Conservation (phyloP, 2,797 vertebrate genomes). For the Gymnoscopelus microlampas region DNA sequence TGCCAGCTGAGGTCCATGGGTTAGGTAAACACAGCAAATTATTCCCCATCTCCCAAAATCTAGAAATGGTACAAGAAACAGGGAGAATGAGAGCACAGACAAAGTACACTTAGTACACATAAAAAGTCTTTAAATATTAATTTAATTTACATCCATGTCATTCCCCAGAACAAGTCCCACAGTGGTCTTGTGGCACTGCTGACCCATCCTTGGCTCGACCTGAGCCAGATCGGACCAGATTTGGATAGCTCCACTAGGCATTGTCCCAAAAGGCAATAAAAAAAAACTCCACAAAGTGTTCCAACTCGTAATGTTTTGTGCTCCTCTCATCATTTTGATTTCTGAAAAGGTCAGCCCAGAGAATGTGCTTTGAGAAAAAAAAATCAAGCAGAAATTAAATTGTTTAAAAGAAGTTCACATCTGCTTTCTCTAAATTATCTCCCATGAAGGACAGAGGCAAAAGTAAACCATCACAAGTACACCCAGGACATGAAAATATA, state of each 20-base stretch:
- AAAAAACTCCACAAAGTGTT: conserved; percentile 45
- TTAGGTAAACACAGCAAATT: conserved; percentile 59
- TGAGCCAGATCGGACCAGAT: conserved; percentile 31
- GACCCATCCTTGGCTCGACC: conserved; percentile 37
- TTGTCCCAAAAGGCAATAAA: conserved; percentile 66
- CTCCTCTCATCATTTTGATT: conserved; percentile 41
- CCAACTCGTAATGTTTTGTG: conserved; percentile 32
- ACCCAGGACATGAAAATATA: conserved; percentile 86
- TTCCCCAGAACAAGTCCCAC: conserved; percentile 47
- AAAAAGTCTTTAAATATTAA: conserved; percentile 68
- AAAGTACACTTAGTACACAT: conserved; percentile 63
- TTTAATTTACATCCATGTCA: conserved; percentile 80
- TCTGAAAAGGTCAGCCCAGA: conserved; percentile 62
- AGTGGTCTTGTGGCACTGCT: conserved; percentile 45
- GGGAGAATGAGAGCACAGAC: conserved; percentile 71
- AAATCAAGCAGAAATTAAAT: conserved; percentile 56
- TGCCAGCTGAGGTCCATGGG: conserved; percentile 68
- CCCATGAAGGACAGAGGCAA: conserved; percentile 79
- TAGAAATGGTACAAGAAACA: conserved; percentile 63
- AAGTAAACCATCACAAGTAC: conserved; percentile 84
- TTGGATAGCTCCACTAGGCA: conserved; percentile 53
- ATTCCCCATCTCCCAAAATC: conserved; percentile 39
- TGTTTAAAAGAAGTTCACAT: conserved; percentile 54
- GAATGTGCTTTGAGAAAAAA: conserved; percentile 66
- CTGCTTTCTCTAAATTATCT: conserved; percentile 74